Conservation (phyloP, 2,888 invertebrate species). For the Nemapogon koenigi region DNA sequence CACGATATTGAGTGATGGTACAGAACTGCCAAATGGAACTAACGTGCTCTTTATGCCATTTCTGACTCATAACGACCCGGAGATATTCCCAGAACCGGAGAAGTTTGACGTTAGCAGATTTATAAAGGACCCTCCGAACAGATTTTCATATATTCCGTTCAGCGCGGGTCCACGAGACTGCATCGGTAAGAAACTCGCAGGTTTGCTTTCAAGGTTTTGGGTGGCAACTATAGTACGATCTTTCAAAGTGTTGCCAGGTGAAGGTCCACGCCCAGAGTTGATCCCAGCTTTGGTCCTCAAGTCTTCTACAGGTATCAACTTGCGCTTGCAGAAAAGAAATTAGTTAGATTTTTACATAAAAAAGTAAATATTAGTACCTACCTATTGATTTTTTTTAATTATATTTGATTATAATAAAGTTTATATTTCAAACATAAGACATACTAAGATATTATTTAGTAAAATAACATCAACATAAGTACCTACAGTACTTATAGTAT, state of each 20-base stretch:
- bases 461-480: no score
- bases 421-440: no score
- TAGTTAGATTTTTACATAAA: not conserved
- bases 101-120: constrained; percentile 1
- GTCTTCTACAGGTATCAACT: not conserved
- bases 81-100: not conserved
- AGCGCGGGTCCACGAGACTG: constrained; percentile 1
- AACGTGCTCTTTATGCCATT: constrained; percentile 4
- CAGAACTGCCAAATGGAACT: not conserved
- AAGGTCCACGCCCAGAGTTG: not conserved
- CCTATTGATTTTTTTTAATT: not conserved
- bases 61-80: not conserved
- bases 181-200: constrained; percentile 1
- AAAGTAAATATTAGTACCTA: not conserved
- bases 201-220: not conserved
- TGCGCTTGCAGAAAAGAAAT: not conserved
- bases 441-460: no score
- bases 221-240: not conserved
- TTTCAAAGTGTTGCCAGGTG: not conserved
- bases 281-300: not conserved
- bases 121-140: not conserved
- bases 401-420: no score
- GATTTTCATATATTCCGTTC: not conserved
- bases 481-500: no score
- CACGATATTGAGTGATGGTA: not conserved